Base-by-base conservation (phyloP, 2,797 vertebrate species). In the Rallus crepitans region DNA sequence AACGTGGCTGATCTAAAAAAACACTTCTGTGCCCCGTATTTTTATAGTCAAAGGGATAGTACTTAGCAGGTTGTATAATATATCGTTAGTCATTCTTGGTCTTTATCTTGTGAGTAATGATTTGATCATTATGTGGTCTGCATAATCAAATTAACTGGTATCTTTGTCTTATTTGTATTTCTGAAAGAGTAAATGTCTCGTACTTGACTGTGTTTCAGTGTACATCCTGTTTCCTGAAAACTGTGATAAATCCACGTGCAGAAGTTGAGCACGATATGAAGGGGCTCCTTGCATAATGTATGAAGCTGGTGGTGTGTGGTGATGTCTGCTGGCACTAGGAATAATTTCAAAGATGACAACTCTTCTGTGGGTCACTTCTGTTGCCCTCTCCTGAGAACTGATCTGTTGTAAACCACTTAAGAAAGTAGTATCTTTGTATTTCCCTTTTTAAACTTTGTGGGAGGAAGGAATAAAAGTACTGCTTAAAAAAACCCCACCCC, bases 1-100 rank as follows among this genome's bases (percentile, higher is more conserved):
- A 97, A 98, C 98, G 98, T 98, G 98, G 98, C 98, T 94, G 84
- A 80, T 79, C 82, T 95, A 83, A 96, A 96, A 91, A 93, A 48
- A 71, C 31, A 83, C 37, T 87, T 92, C 47, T 91, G 53, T 95
- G 91, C 92, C 92, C 93, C 27, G 53, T 96, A 66, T 97, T 95
- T 94, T 90, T 90, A 56, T 86, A 94, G 95, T 97, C 96, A 73
- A 79, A 97, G 90, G 95, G 96, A 90, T 97, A 91, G 96, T 85
- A 72, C 87, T 95, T 91, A 93, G 65, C 89, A 95, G 63, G 73
- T 97, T 97, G 96, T 97, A 92, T 96, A 97, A 96, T 87, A 9
- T 59, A 42, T 92, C 72, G n/a, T 96, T 96, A 92, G 96, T 95
- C 89, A 96, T 61, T 85, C 91, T 87, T 53, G 35, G 87, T 88